Conservation (phyloP, 2,888 invertebrate genomes). For the Eudasyphora cyanicolor region DNA sequence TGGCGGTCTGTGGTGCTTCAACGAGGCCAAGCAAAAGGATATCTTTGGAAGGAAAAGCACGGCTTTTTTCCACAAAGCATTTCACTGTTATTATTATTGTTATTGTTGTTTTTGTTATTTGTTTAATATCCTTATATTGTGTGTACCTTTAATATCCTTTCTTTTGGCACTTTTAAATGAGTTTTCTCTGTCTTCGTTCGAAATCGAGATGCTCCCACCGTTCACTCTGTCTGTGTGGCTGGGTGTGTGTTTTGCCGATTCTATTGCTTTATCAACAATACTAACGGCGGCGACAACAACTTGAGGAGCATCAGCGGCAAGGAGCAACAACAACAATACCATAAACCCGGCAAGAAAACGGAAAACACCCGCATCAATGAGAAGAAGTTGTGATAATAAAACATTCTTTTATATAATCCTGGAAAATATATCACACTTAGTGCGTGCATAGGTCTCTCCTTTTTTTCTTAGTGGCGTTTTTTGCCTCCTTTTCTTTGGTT, state of each 20-base stretch:
- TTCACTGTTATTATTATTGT: neutral
- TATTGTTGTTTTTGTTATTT: slow-evolving; percentile 45
- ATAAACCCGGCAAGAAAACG: neutral
- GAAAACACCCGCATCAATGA: slow-evolving; percentile 38
- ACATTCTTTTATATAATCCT: slow-evolving; percentile 78
- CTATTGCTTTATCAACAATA: slow-evolving; percentile 49
- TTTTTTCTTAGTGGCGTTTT: slow-evolving; percentile 20
- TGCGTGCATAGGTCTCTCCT: slow-evolving; percentile 67
- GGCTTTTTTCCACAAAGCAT: slow-evolving; percentile 15
- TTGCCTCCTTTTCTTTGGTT: slow-evolving; percentile 14
- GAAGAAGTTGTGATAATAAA: slow-evolving; percentile 61
- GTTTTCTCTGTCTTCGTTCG: no score
- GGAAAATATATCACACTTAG: slow-evolving; percentile 80
- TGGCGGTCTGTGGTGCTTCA: neutral
- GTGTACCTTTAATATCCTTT: slow-evolving; percentile 63
- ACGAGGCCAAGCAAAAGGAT: neutral
- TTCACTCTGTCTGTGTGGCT: slow-evolving; percentile 26
- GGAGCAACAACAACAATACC: slow-evolving; percentile 41
- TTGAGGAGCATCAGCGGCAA: slow-evolving; percentile 1
- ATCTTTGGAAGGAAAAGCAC: neutral
- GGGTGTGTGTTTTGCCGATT: slow-evolving; percentile 41
- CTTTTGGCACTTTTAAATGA: slow-evolving; percentile 63
- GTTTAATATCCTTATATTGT: slow-evolving; percentile 48
- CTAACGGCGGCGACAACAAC: slow-evolving; percentile 35
- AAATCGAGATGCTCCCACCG: no score